Base-by-base conservation (phyloP, 2,797 vertebrate species). In the Syngnathus acus region DNA sequence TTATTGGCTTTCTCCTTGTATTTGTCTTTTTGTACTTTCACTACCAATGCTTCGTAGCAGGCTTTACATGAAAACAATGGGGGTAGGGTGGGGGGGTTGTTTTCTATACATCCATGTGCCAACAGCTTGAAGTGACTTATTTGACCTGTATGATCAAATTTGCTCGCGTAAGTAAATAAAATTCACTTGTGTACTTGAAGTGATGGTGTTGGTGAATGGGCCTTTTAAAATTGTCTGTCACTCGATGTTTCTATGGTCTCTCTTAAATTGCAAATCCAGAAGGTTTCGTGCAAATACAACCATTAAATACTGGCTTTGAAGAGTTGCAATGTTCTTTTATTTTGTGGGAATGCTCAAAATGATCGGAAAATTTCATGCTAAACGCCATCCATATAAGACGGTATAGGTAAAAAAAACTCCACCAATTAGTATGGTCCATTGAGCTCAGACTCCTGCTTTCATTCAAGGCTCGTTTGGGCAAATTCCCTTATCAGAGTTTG, bases 121-220 rank as follows among this genome's bases (percentile, higher is more conserved):
- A 96, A 95, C 93, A 94, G 96, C 95, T 97, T 94, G 92, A 95
- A 94, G 93, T 96, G 94, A 95, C 94, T 91, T 90, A 91, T 98
- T 97, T 95, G 94, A 97, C 95, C 93, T 94, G 95, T 98, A 95
- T 93, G 89, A 95, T 95, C 91, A 93, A 97, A 92, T 89, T 86
- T 98, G 97, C 97, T 98, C 98, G 96, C 95, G 91, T 94, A 91
- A 95, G 91, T 94, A 91, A 95, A 95, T 95, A 97, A 98, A 93
- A 85, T 85, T 95, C 92, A 94, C 93, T 94, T 94, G 94, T 99
- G 97, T 96, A 95, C 93, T 97, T 97, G 90, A 68, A 62, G 64
- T 39, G 11, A 62, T n/a, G 71, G 74, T 6, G 59, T 42, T 61
- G 38, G 9, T 21, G 9, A 5, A 55, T 32, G 23, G 21, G 21